Evolutionary conservation across 2,113 vertebrate genomes (phyloP), one percentile per base, ranked within the genome.

Genomic region (Dipodomys stephensi): DNA sequence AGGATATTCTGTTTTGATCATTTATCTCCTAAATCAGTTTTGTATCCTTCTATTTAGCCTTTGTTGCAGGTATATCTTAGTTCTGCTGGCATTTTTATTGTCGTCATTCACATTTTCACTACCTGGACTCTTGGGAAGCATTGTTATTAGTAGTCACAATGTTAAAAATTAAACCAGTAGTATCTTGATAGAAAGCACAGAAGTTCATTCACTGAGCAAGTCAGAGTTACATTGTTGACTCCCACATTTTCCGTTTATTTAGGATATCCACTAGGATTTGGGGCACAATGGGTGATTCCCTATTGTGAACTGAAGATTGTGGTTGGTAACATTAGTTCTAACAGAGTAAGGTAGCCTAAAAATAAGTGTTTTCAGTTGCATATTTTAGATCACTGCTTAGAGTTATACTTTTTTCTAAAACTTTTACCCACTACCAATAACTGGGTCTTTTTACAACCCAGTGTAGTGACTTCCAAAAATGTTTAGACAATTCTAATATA

Each of bases 91-190:
- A 39, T 73, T 81, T 28, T 0, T 67, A 23, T 74, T 83, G 20
- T 80, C 32, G 8, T 44, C 39, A 74, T 87, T 82, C 28, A 73
- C n/a, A 81, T 83, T 91, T 86, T 94, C n/a, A 91, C 85, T 64
- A 91, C 86, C 65, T 89, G 39, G 39, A 73, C 49, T 74, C n/a
- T 78, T 94, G 81, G 35, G 83, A 83, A 88, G 1, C 2, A 20
- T 83, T 13, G 11, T 65, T n/a, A 62, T 92, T 57, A 44, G 53
- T 44, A 64, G 18, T 83, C 32, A 60, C 7, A 72, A 6, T 82
- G n/a, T 85, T 85, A 86, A 79, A 86, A 67, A 68, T 83, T 87
- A 86, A 92, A 83, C 57, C 81, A 65, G n/a, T 9, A 18, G 18
- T 77, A 1, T 67, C 16, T 78, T 87, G 53, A 60, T 83, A 60